Evolutionary conservation across 2,888 invertebrate species (phyloP).

Genomic region (Petrolisthes manimaculis): DNA sequence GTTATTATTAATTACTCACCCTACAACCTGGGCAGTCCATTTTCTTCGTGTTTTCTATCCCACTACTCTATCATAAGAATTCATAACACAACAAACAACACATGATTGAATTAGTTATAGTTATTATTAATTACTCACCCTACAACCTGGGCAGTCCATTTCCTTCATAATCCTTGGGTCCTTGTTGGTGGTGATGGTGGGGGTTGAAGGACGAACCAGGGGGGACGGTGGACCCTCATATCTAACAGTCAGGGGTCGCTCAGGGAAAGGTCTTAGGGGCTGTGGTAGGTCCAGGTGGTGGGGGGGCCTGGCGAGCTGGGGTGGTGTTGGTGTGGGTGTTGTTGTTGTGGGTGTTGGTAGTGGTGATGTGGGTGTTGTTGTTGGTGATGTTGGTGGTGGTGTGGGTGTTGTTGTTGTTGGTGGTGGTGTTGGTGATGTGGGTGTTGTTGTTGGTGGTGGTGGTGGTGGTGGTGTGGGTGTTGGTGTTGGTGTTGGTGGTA

Average conservation of each 20-base stretch:
- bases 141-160: not conserved
- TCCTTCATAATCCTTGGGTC: not conserved
- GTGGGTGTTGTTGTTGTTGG: not conserved
- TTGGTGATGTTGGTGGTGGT: not conserved
- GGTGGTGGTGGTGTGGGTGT: not conserved
- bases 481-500: not conserved
- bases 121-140: not conserved
- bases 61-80: too few species aligned
- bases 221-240: not conserved
- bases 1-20: not conserved
- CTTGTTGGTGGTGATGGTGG: not conserved
- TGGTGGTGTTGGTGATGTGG: not conserved
- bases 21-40: not conserved
- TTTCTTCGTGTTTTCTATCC: not conserved
- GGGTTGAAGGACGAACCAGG: not conserved
- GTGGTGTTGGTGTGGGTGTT: not conserved
- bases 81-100: too few species aligned
- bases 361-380: not conserved
- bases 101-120: too few species aligned
- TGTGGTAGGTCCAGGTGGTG: not conserved
- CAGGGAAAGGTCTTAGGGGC: not conserved
- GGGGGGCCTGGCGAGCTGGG: not conserved
- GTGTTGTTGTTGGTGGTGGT: not conserved
- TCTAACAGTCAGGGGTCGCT: not conserved
- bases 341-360: not conserved